Percentiles rank a stretch among this genome's conserved stretches.
These are phyloP conservation scores for Erithacus rubecula DNA, from an alignment of 2,797 vertebrate species.

Conservation along the genomic window DNA sequence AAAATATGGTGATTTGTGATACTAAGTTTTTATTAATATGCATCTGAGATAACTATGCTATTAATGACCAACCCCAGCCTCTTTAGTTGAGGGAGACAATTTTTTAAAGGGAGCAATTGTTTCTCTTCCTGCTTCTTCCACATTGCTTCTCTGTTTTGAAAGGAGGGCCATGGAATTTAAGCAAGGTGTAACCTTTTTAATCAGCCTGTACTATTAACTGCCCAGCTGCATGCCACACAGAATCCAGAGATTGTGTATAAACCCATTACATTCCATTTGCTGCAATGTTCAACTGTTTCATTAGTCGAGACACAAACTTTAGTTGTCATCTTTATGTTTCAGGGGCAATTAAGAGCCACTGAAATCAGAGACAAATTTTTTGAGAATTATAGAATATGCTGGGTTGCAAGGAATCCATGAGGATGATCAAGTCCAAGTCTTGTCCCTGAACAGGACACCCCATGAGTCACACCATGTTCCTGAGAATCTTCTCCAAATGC, in stretches of 20 bases:
- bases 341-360: not conserved
- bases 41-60: not conserved
- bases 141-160: not conserved
- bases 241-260: not conserved
- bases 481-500: not conserved
- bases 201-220: not conserved
- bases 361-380: not conserved
- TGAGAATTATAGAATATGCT: not conserved
- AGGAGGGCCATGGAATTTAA: not conserved
- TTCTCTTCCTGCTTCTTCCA: not conserved
- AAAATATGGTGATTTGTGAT: not conserved
- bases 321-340: not conserved
- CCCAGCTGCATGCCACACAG: rapidly evolving
- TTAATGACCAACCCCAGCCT: not conserved
- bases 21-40: not conserved
- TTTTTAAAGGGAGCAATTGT: rapidly evolving
- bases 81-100: not conserved
- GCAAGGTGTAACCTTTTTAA: not conserved
- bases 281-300: not conserved
- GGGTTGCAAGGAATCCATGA: not conserved
- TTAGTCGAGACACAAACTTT: not conserved
- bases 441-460: not conserved
- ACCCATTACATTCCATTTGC: not conserved
- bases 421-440: not conserved
- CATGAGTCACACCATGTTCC: not conserved